phyloP scores from a whole-genome alignment of 2,888 invertebrate genomes.

The Fissipunctia ypsillon region DNA sequence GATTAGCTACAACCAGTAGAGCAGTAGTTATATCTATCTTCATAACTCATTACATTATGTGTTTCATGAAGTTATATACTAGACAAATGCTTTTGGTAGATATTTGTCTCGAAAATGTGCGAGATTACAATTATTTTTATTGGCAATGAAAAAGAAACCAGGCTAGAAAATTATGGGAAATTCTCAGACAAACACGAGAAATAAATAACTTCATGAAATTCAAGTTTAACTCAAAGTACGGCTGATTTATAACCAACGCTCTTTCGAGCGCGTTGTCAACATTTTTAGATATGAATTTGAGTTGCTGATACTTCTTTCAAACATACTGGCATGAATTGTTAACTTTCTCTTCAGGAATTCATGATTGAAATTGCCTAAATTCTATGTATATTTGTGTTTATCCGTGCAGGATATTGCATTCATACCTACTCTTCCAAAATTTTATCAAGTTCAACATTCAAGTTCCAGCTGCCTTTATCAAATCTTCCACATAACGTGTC shows the following conservation, averaged over 20 bases:
- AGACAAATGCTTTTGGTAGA: neutral
- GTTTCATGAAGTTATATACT: constrained; percentile 57
- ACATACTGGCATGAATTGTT: neutral
- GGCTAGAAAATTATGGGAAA: neutral
- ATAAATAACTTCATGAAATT: constrained; percentile 64
- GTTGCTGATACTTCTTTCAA: constrained; percentile 16
- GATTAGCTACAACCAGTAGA: constrained; percentile 62
- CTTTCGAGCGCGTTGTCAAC: neutral
- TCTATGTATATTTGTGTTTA: neutral
- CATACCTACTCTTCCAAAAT: neutral
- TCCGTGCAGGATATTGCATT: neutral
- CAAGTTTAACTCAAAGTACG: constrained; percentile 56
- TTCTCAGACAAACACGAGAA: neutral
- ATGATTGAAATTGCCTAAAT: neutral
- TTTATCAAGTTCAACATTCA: neutral
- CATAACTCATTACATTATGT: constrained; percentile 57
- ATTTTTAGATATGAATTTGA: neutral
- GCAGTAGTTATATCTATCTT: constrained; percentile 60
- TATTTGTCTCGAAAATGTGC: neutral
- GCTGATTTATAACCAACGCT: constrained; percentile 58
- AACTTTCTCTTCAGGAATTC: neutral
- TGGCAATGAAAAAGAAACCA: neutral
- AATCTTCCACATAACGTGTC: neutral
- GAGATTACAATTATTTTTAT: neutral
- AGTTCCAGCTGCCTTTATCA: neutral